Conservation (phyloP, 2,797 vertebrate genomes). For the Lithobates pipiens region DNA sequence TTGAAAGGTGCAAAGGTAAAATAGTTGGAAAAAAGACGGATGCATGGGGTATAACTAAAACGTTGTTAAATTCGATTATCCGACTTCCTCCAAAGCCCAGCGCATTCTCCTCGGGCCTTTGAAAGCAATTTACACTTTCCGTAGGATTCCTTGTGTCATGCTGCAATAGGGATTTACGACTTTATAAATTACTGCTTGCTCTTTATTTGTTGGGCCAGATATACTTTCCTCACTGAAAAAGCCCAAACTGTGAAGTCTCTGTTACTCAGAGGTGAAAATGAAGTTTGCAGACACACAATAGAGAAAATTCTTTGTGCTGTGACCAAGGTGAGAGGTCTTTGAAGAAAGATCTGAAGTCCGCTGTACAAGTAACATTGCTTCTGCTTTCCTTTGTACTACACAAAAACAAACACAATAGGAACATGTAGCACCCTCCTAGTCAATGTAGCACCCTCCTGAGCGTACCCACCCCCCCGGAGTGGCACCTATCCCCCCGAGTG, state of each 20-base stretch:
- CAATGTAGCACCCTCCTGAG: no score
- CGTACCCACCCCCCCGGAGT: no score
- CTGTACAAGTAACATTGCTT: neutral
- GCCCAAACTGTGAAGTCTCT: conserved; percentile 44
- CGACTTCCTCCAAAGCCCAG: conserved; percentile 31
- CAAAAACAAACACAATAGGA: neutral
- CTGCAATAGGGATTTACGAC: conserved; percentile 29
- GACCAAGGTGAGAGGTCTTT: neutral
- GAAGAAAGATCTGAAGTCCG: no score
- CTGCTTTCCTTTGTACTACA: neutral
- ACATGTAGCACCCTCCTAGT: no score
- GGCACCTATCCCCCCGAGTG: no score
- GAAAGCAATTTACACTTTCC: conserved; percentile 58
- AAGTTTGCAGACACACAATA: conserved; percentile 25
- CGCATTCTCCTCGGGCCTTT: conserved; percentile 18
- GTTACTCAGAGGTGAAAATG: conserved; percentile 43
- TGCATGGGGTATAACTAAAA: neutral
- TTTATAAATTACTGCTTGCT: conserved; percentile 41
- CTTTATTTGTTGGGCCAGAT: conserved; percentile 45
- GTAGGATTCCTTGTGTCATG: conserved; percentile 39
- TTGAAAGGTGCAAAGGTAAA: neutral
- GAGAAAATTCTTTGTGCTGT: conserved; percentile 7
- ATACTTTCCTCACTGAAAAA: conserved; percentile 49
- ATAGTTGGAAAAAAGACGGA: neutral
- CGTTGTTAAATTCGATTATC: conserved; percentile 22